Evolutionary conservation across 2,113 vertebrate genomes (phyloP).

Genomic region (Pachycephala philippinensis): DNA sequence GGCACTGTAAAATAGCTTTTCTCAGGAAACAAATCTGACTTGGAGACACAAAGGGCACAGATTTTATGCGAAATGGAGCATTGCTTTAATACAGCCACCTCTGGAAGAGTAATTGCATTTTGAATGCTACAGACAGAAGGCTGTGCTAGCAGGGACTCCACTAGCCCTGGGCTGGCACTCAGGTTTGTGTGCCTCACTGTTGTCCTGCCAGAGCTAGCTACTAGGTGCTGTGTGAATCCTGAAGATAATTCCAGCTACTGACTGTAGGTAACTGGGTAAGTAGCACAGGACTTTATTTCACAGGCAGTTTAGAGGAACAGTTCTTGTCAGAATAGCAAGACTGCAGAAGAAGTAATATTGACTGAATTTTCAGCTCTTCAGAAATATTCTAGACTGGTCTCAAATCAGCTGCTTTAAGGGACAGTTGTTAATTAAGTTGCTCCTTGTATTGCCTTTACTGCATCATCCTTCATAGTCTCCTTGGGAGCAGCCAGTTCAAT

Average conservation of each 20-base stretch:
- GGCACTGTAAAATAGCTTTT: background rate
- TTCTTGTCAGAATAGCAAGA: background rate
- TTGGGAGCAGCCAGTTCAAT: background rate
- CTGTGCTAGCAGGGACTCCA: background rate
- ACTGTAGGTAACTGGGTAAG: background rate
- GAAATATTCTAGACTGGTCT: background rate
- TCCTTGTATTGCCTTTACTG: background rate
- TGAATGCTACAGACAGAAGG: background rate
- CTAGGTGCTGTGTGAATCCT: background rate
- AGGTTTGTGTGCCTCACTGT: background rate
- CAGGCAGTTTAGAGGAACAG: background rate
- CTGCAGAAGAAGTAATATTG: background rate
- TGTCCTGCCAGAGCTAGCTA: background rate
- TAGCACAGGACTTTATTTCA: background rate
- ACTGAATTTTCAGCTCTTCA: background rate
- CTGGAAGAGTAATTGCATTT: background rate
- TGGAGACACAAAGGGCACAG: background rate
- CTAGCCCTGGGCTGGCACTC: background rate
- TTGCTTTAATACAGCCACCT: background rate
- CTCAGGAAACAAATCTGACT: background rate
- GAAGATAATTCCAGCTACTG: background rate
- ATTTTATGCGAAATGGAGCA: background rate
- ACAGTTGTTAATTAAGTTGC: background rate
- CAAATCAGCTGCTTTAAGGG: background rate
- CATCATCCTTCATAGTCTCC: background rate